Percentiles rank a stretch among this genome's conserved stretches.
Evolutionary conservation across 2,113 vertebrate species (phyloP).

Genomic region (Brienomyrus longianalis): DNA sequence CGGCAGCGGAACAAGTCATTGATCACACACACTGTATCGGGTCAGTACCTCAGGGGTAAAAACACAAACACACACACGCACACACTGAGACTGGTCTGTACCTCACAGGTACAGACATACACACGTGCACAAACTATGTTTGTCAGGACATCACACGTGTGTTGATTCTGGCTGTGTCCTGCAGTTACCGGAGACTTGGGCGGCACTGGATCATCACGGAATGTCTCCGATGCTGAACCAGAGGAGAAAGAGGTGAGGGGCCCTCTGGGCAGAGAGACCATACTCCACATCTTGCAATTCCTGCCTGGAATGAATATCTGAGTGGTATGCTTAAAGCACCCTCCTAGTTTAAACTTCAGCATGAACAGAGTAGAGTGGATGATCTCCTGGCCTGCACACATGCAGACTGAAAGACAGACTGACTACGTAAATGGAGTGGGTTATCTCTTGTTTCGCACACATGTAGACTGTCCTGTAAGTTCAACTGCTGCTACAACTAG

Average conservation of each 20-base stretch:
- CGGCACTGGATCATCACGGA: constrained; percentile 68
- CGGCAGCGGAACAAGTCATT: constrained; percentile 75
- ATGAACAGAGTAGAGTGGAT: neutral
- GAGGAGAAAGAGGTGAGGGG: constrained; percentile 85
- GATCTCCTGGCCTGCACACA: neutral
- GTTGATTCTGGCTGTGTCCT: constrained; percentile 10
- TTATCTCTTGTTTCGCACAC: neutral
- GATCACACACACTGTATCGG: constrained; percentile 81
- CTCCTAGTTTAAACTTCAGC: neutral
- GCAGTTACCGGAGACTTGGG: constrained; percentile 61
- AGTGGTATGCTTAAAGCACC: neutral
- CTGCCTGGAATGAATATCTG: constrained; percentile 25
- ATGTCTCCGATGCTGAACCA: constrained; percentile 75
- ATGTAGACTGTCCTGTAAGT: neutral
- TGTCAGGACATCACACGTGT: neutral
- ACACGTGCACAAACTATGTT: neutral
- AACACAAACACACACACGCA: neutral
- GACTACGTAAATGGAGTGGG: neutral
- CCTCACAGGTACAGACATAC: neutral
- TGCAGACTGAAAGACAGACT: neutral
- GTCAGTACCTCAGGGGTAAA: constrained; percentile 50
- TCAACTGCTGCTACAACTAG: neutral
- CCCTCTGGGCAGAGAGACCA: constrained; percentile 55
- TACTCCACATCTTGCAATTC: constrained; percentile 6
- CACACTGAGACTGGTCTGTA: constrained; percentile 80